Conservation (phyloP, 2,797 vertebrate genomes). For the Clarias fuscus region DNA sequence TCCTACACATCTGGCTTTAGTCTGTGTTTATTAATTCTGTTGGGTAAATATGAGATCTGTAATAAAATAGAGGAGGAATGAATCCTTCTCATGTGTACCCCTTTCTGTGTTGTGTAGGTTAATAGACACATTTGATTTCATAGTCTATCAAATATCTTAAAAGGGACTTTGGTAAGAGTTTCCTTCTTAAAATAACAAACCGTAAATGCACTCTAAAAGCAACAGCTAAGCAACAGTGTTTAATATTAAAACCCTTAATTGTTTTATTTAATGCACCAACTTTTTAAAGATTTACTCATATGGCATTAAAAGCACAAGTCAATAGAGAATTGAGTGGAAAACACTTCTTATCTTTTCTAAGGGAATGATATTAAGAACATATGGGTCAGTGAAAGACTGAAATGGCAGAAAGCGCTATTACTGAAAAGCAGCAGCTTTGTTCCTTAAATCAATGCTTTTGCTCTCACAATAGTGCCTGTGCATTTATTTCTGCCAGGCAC, state of each 20-base stretch:
- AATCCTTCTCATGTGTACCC: conserved; percentile 63
- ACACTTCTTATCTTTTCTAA: conserved; percentile 61
- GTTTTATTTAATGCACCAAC: conserved; percentile 76
- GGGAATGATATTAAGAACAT: conserved; percentile 30
- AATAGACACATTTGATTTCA: conserved; percentile 77
- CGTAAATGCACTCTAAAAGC: conserved; percentile 70
- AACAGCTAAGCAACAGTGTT: conserved; percentile 73
- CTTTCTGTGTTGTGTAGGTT: conserved; percentile 64
- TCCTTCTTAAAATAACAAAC: conserved; percentile 77
- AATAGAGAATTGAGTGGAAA: conserved; percentile 66
- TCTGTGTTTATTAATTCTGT: conserved; percentile 60
- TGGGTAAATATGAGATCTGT: conserved; percentile 37
- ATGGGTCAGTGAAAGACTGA: conserved; percentile 22
- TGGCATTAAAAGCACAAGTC: conserved; percentile 66
- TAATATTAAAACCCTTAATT: conserved; percentile 76
- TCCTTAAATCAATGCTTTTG: conserved; percentile 30
- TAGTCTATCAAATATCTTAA: conserved; percentile 71
- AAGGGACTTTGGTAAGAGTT: conserved; percentile 74
- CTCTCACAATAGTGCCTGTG: conserved; percentile 20
- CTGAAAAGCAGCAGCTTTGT: conserved; percentile 17
- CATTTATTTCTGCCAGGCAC: conserved; percentile 27
- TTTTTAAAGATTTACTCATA: conserved; percentile 69
- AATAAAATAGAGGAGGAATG: conserved; percentile 62
- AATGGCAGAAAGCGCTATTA: conserved; percentile 30
- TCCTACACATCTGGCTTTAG: conserved; percentile 49